Evolutionary conservation across 2,888 invertebrate species (phyloP), one percentile per base, ranked within the genome.

Genomic region (Sclerodermus sp.): DNA sequence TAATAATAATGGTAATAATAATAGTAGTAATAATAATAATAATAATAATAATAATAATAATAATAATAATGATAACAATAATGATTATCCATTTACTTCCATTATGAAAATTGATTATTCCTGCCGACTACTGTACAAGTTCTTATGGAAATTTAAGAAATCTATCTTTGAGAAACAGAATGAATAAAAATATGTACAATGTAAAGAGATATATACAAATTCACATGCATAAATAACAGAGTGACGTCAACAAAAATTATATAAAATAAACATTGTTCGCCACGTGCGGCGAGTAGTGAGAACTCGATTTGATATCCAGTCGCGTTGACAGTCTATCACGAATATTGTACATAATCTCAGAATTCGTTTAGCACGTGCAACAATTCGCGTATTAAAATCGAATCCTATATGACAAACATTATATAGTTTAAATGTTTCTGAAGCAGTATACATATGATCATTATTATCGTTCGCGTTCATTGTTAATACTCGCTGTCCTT

Each of bases 181-280:
- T 34, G n/a, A 12, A 49, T 53, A 44, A 48, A 65, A 67, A 64
- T 57, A 63, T 66, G 60, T 61, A 64, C 57, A 59, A 60, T 47
- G 49, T 46, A 49, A 29, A 38, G 36, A 42, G 29, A 46, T 38
- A 59, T 29, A 47, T 39, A 47, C 4, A 23, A 23, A 23, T 23
- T 8, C 8, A 23, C 23, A 23, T 5, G 23, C 47, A 51, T 51
- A 60, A 57, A 47, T 57, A 57, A 54, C 48, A 47, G 55, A 58
- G 54, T 29, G 46, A 43, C 43, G 50, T 38, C 15, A 16, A 53
- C 51, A 36, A 38, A 55, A 48, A 43, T 58, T 46, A 55, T 36
- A 41, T 47, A 49, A 50, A 47, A 47, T 47, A 42, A 49, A 45
- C 51, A 51, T 46, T 12, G 42, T 53, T 38, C 51, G 49, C 48